Conservation (phyloP, 1,140 invertebrate genomes). For the Leptinotarsa lineolata region DNA sequence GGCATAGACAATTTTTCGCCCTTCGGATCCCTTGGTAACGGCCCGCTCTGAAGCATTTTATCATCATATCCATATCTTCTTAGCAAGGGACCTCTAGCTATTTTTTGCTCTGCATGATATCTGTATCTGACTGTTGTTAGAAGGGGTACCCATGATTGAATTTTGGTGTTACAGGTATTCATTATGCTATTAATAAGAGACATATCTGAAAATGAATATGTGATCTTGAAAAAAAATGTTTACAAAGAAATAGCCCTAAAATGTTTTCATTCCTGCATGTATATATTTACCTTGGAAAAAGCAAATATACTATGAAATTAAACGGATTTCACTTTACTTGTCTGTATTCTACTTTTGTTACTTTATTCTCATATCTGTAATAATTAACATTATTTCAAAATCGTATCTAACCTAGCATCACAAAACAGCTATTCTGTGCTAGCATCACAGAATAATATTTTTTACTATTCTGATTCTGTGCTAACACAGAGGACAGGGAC, state of each 20-base stretch:
- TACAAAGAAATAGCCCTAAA: too few relatives aligned
- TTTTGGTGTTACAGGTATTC: background rate
- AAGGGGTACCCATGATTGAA: conserved; percentile 54
- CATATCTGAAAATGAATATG: background rate
- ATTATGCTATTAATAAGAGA: conserved; percentile 15
- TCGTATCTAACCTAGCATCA: too few relatives aligned
- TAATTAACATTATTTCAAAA: too few relatives aligned
- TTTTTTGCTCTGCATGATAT: conserved; percentile 69
- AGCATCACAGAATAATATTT: too few relatives aligned
- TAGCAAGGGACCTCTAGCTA: conserved; percentile 63
- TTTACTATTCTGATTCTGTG: too few relatives aligned
- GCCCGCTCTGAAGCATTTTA: conserved; percentile 66
- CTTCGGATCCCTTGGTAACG: conserved; percentile 66
- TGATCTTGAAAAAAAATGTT: background rate
- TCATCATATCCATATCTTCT: conserved; percentile 75
- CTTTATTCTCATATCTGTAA: background rate
- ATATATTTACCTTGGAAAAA: background rate
- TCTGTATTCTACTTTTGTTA: background rate
- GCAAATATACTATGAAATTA: background rate
- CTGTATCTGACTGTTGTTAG: conserved; percentile 60
- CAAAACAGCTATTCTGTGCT: too few relatives aligned
- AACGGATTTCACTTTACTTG: background rate
- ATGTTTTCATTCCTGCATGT: background rate
- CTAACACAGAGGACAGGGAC: too few relatives aligned
- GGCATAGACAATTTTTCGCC: conserved; percentile 66